Conservation (phyloP, 2,113 vertebrate species). For the Antidorcas marsupialis region DNA sequence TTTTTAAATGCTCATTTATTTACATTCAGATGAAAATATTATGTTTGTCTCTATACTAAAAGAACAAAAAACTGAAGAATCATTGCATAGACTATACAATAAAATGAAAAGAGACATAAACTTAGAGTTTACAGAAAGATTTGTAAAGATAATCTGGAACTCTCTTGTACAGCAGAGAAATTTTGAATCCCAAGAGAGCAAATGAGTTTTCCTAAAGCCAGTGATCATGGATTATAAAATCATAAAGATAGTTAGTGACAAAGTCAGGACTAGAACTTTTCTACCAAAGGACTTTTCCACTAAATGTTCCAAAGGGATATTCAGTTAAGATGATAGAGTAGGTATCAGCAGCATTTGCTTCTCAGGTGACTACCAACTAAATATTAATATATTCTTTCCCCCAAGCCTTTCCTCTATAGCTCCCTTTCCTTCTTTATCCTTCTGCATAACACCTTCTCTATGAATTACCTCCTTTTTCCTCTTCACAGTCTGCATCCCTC, state of each 20-base stretch:
- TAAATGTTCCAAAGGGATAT: background rate
- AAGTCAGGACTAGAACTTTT: background rate
- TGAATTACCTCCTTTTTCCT: background rate
- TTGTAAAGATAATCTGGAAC: background rate
- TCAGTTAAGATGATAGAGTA: background rate
- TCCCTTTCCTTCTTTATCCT: background rate
- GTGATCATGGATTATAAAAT: background rate
- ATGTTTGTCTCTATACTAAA: background rate
- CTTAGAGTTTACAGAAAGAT: background rate
- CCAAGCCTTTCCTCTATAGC: background rate
- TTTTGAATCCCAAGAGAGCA: background rate
- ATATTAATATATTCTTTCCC: background rate
- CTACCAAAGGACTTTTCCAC: background rate
- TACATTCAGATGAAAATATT: background rate
- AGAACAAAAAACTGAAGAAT: background rate
- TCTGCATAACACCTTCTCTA: background rate
- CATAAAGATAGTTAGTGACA: background rate
- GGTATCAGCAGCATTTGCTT: background rate
- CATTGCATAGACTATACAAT: background rate
- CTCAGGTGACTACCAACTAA: background rate
- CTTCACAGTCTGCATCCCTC: background rate
- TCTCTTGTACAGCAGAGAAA: background rate
- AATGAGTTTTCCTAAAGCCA: background rate
- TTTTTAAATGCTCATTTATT: background rate
- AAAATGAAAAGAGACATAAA: background rate